Evolutionary conservation across 2,113 vertebrate genomes (phyloP).

Genomic region (Cynoglossus semilaevis): DNA sequence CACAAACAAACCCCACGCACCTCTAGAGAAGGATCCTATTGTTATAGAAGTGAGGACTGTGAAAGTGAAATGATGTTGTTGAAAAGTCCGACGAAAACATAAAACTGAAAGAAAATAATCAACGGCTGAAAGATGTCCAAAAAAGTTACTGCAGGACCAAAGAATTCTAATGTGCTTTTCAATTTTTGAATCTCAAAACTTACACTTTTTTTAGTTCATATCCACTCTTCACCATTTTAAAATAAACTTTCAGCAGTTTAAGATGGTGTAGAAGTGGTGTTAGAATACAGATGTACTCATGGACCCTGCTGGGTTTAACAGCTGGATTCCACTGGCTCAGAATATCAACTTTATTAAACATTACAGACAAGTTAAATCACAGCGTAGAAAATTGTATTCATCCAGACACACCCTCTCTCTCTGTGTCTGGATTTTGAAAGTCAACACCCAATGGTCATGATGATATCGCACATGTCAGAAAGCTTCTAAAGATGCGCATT

Average conservation of each 20-base stretch:
- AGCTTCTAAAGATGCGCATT: conserved; percentile 63
- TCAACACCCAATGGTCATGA: conserved; percentile 60
- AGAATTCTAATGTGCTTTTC: neutral
- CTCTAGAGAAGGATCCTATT: conserved; percentile 79
- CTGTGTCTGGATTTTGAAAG: conserved; percentile 54
- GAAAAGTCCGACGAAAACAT: conserved; percentile 68
- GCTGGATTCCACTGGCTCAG: neutral
- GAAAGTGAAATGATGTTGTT: conserved; percentile 65
- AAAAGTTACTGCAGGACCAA: neutral
- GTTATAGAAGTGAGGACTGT: conserved; percentile 80
- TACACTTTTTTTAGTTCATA: neutral
- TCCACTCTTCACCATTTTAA: neutral
- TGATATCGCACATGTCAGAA: conserved; percentile 63
- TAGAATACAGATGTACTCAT: neutral
- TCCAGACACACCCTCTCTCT: conserved; percentile 44
- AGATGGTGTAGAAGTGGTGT: neutral
- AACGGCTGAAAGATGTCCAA: conserved; percentile 39
- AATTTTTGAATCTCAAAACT: conserved; percentile 5
- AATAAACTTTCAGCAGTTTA: neutral
- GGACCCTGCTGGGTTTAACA: too few species aligned
- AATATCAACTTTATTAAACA: conserved; percentile 40
- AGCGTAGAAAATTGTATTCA: conserved; percentile 34
- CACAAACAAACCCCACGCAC: conserved; percentile 63
- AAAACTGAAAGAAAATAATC: conserved; percentile 35
- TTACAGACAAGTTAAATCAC: conserved; percentile 17